These are phyloP conservation scores for Otis tarda DNA, from an alignment of 2,113 vertebrate species.

Conservation along the genomic window DNA sequence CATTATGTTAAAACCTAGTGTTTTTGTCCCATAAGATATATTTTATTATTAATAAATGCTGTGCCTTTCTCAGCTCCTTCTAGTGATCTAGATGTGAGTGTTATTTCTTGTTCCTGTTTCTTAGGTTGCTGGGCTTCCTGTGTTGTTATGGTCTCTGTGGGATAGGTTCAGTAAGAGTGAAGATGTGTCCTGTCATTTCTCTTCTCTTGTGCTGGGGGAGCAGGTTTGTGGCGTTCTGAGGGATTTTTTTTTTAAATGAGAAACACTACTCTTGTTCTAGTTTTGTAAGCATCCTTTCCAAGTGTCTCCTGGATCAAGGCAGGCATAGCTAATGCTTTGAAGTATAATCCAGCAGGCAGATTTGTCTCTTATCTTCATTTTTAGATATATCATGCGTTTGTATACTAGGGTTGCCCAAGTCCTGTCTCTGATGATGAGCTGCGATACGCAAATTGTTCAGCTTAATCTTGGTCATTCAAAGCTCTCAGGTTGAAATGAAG, in stretches of 20 bases:
- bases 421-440: not conserved
- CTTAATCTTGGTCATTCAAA: not conserved
- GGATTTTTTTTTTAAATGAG: not conserved
- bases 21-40: not conserved
- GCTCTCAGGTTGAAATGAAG: not conserved
- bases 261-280: not conserved
- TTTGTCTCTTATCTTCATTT: slow-evolving; percentile 11
- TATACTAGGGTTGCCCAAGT: not conserved
- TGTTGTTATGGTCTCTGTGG: not conserved
- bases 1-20: not conserved
- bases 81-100: not conserved
- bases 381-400: not conserved
- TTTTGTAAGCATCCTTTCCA: not conserved
- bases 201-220: not conserved
- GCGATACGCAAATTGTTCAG: not conserved
- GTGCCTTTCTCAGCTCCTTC: not conserved
- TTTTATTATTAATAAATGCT: not conserved
- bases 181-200: not conserved
- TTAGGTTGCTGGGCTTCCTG: not conserved
- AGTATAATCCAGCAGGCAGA: not conserved
- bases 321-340: slow-evolving; percentile 11
- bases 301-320: not conserved
- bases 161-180: not conserved
- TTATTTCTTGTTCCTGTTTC: not conserved
- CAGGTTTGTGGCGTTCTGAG: not conserved